Evolutionary conservation across 1,140 invertebrate species (phyloP), one percentile per base, ranked within the genome.

Genomic region (Pomacea maculata): DNA sequence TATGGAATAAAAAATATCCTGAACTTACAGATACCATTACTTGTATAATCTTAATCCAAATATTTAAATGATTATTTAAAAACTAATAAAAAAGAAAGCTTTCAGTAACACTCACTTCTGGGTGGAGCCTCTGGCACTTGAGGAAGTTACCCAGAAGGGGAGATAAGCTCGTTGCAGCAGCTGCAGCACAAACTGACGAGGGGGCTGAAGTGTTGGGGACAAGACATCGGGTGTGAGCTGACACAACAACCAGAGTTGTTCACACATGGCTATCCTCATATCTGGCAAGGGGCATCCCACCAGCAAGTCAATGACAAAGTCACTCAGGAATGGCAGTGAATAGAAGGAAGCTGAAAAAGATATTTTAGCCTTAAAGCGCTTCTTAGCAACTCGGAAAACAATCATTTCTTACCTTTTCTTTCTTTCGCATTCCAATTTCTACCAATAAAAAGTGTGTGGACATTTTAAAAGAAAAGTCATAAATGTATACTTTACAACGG

Each of bases 121-220:
- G 80, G 90, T 93, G 78, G 92, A 89, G 17, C 92, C 91, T 54
- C 93, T 86, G 14, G 92, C 90, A 52, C 87, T 88, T 74, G 90
- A 90, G 10, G 92, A 92, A 9, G 92, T 87, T 29, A 93, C 92
- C 93, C 93, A 93, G 80, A 93, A 90, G 10, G 93, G 93, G n/a
- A 93, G 89, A n/a, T 91, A 91, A 77, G 93, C 92, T 81, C 92
- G 92, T 11, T 93, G 85, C 29, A 93, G 85, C 19, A 92, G 87
- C 84, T 92, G 88, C 21, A 92, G 85, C 25, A 92, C 83, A 83
- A 91, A 92, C 78, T 92, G 88, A 74, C 88, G 87, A n/a, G 90
- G 89, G 52, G 86, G 87, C 75, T 87, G 86, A 4, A 83, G 80
- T 54, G 87, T 74, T 61, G 73, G 79, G 57, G 75, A 74, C 45